These are phyloP conservation scores for Cantharis rufa DNA, from an alignment of 2,888 invertebrate genomes.

Conservation along the genomic window DNA sequence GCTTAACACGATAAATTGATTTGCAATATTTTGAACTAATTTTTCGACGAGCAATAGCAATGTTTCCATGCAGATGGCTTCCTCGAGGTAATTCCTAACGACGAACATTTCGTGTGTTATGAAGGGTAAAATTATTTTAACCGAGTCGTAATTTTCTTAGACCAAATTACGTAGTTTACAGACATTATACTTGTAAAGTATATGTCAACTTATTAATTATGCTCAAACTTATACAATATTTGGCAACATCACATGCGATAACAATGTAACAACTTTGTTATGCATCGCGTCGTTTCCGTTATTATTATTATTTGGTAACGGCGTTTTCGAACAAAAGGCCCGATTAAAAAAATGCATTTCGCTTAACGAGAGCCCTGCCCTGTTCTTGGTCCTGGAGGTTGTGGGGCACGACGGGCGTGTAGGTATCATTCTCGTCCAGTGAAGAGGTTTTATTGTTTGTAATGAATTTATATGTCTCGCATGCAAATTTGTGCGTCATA, in stretches of 20 bases:
- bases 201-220: constrained; percentile 2
- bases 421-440: constrained; percentile 13
- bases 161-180: background rate
- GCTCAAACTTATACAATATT: background rate
- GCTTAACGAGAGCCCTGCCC: background rate
- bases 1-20: background rate
- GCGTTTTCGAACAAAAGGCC: background rate
- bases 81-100: background rate
- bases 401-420: background rate
- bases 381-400: background rate
- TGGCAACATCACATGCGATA: background rate
- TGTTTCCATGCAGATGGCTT: background rate
- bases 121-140: background rate
- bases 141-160: background rate
- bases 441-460: constrained; percentile 41
- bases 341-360: background rate
- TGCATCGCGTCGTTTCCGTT: background rate
- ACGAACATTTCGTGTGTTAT: background rate
- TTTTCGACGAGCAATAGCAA: no score
- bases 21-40: background rate
- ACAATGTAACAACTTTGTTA: background rate
- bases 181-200: background rate
- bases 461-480: constrained; percentile 46
- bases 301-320: background rate
- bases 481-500: constrained; percentile 40